Base-by-base conservation (phyloP, 2,113 vertebrate species). In the Pyxicephalus adspersus region DNA sequence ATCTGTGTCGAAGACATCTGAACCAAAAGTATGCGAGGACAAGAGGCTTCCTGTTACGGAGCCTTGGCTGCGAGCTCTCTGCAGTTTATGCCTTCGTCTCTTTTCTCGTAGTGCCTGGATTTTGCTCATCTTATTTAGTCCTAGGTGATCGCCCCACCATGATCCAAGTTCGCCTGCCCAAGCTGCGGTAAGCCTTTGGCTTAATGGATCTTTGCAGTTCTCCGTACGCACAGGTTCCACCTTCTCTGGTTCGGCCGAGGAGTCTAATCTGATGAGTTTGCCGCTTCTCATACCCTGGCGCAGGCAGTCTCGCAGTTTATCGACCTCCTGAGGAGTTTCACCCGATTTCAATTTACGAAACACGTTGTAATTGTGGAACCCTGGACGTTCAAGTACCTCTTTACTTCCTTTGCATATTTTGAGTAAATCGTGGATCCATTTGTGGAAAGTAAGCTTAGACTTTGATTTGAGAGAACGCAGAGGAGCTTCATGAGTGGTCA, bases 111-210 rank as follows among this genome's bases (percentile, higher is more conserved):
- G 89, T 0, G 85, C 90, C 29, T 15, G 85, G 3, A 77, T 83
- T 82, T 89, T 85, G 2, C 86, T 29, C 0, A 84, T 83, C 0
- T 7, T 2, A 72, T 85, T 86, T 22, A 87, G 20, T 0, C 89
- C 92, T 0, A 87, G 87, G 29, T 84, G 85, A 5, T 92, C 90
- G 0, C 87, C 86, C 96, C 96, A 96, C 94, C 96, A 97, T 0
- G 64, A 74, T 0, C 25, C 80, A 86, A 88, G 93, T 0, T 45
- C 84, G 0, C 85, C 89, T 0, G 81, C 82, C 96, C 97, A 98
- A 2, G 94, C 86, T 0, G 83, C 78, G 0, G 87, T 91, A 76
- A 98, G 82, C 0, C 96, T 92, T 3, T 88, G 6, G 5, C 91
- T 96, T 8, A 96, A 85, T 3, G 86, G 83, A 0, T 95, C 93